Evolutionary conservation across 2,113 vertebrate species (phyloP).

Genomic region (Cnemophilus loriae): DNA sequence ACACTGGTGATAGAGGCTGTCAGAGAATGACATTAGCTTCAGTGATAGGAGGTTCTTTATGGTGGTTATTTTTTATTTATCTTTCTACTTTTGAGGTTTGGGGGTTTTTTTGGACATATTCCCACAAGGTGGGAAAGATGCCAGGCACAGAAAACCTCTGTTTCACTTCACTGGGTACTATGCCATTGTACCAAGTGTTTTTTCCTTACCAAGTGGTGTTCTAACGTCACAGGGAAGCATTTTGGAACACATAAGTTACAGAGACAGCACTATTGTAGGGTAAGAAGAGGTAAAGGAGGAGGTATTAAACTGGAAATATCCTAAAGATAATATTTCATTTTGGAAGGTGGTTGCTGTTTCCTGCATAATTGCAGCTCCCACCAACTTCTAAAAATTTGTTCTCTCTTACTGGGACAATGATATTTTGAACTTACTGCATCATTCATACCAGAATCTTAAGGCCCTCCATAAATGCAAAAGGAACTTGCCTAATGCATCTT

Average conservation of each 20-base stretch:
- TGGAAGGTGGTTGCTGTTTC: neutral
- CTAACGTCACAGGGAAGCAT: neutral
- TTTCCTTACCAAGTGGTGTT: neutral
- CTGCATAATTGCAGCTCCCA: neutral
- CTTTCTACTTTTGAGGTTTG: neutral
- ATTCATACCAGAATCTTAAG: neutral
- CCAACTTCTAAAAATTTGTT: neutral
- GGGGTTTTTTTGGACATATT: neutral
- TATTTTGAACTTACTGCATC: neutral
- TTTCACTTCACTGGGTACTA: neutral
- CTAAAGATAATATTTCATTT: neutral
- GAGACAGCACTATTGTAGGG: neutral
- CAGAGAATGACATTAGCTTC: neutral
- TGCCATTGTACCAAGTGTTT: rapidly evolving
- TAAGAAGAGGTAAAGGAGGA: neutral
- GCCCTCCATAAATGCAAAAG: neutral
- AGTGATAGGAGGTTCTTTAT: neutral
- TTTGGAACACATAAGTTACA: neutral
- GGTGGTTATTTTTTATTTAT: neutral
- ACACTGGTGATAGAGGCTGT: neutral
- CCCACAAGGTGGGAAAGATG: neutral
- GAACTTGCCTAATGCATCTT: neutral
- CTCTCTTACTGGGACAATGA: neutral
- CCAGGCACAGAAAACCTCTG: neutral
- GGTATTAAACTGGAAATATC: neutral